These are phyloP conservation scores for Metellina segmentata DNA, from an alignment of 2,888 invertebrate genomes.

Conservation along the genomic window DNA sequence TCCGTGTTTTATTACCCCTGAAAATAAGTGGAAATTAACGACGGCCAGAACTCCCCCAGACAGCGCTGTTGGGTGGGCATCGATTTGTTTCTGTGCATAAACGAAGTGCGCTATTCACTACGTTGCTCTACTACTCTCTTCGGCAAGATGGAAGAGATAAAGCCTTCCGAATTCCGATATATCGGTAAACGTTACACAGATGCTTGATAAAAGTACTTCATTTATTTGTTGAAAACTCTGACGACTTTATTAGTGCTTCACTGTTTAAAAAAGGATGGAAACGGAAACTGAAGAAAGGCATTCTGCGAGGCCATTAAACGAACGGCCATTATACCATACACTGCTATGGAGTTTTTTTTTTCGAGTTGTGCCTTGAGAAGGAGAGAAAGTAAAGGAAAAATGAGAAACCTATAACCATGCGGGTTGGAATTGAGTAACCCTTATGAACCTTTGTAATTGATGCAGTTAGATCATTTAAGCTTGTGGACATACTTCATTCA, in stretches of 20 bases:
- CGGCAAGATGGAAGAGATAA: slow-evolving; percentile 25
- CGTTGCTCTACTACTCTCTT: neutral
- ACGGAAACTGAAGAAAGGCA: neutral
- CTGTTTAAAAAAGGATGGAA: neutral
- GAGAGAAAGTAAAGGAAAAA: neutral
- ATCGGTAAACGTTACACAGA: slow-evolving; percentile 51
- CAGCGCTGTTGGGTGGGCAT: slow-evolving; percentile 6
- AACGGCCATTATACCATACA: neutral
- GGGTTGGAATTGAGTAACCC: neutral
- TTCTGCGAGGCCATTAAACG: neutral
- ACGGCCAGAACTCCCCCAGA: slow-evolving; percentile 8
- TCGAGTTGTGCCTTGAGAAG: neutral
- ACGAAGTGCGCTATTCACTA: neutral
- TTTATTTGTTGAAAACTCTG: slow-evolving; percentile 33
- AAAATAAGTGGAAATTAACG: slow-evolving; percentile 62
- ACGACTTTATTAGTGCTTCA: slow-evolving; percentile 21
- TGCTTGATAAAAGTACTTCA: slow-evolving; percentile 34
- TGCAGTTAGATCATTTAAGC: neutral
- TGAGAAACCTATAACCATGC: neutral
- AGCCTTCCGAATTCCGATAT: slow-evolving; percentile 36
- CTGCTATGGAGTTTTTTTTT: neutral
- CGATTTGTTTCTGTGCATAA: slow-evolving; percentile 30
- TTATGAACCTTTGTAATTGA: neutral
- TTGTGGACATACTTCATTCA: neutral
- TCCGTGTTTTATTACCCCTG: slow-evolving; percentile 37